These are phyloP conservation scores for Noctua janthe DNA, from an alignment of 2,888 invertebrate genomes.

Conservation along the genomic window DNA sequence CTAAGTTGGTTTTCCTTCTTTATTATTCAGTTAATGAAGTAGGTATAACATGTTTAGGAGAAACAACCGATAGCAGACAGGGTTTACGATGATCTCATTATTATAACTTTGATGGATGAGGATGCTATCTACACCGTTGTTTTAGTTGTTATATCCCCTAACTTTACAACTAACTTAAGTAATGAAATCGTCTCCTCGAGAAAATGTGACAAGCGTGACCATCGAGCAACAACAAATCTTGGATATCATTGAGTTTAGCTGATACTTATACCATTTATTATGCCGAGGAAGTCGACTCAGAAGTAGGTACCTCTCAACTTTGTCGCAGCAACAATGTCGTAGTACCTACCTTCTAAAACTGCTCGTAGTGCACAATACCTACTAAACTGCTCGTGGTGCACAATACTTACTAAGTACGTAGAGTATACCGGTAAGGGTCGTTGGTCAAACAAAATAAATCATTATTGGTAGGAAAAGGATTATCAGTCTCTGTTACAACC, in stretches of 20 bases:
- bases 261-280: background rate
- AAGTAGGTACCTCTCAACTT: background rate
- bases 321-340: background rate
- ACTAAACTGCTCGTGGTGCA: background rate
- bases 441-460: background rate
- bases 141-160: background rate
- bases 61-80: background rate
- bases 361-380: background rate
- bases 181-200: background rate
- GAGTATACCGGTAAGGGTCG: background rate
- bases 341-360: background rate
- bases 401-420: background rate
- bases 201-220: background rate
- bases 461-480: background rate
- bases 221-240: background rate
- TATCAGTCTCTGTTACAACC: background rate
- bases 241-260: background rate
- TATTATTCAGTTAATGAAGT: background rate
- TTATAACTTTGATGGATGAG: background rate
- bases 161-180: background rate
- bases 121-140: slow-evolving; percentile 16
- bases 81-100: slow-evolving; percentile 9
- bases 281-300: background rate
- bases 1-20: background rate
- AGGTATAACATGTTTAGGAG: background rate